Evolutionary conservation across 2,113 vertebrate species (phyloP).

Genomic region (Hippolais icterina): DNA sequence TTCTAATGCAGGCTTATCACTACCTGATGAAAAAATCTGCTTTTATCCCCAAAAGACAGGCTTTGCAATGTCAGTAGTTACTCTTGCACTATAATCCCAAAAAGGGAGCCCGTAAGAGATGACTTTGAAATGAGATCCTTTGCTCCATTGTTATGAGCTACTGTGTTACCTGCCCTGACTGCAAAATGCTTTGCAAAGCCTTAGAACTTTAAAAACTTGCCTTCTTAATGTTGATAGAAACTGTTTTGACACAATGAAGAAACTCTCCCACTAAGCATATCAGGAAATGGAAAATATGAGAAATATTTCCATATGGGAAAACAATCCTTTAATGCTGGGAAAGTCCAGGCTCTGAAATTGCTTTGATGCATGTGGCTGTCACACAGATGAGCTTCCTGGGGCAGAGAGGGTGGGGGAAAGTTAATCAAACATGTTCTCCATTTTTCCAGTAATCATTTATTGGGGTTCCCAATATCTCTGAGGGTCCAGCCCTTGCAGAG

Average conservation of each 20-base stretch:
- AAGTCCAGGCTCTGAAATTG: background rate
- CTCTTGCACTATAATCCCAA: background rate
- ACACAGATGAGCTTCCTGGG: background rate
- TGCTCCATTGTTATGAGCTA: background rate
- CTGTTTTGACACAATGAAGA: background rate
- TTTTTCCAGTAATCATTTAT: background rate
- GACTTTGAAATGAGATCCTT: background rate
- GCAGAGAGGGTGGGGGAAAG: accelerated
- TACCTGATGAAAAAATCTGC: background rate
- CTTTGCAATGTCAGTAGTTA: background rate
- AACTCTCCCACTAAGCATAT: background rate
- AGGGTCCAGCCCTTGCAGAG: no score
- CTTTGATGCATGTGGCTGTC: background rate
- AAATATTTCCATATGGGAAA: background rate
- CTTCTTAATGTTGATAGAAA: background rate
- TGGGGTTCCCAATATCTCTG: no score
- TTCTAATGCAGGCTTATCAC: background rate
- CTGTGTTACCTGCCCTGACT: conserved; percentile 2
- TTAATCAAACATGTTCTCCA: background rate
- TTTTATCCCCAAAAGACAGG: background rate
- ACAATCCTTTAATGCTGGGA: background rate
- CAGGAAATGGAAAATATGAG: background rate
- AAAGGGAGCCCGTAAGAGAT: background rate
- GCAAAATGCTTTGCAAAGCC: background rate
- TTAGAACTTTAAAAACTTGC: background rate